Evolutionary conservation across 2,888 invertebrate genomes (phyloP).

Genomic region (Seladonia tumulorum): DNA sequence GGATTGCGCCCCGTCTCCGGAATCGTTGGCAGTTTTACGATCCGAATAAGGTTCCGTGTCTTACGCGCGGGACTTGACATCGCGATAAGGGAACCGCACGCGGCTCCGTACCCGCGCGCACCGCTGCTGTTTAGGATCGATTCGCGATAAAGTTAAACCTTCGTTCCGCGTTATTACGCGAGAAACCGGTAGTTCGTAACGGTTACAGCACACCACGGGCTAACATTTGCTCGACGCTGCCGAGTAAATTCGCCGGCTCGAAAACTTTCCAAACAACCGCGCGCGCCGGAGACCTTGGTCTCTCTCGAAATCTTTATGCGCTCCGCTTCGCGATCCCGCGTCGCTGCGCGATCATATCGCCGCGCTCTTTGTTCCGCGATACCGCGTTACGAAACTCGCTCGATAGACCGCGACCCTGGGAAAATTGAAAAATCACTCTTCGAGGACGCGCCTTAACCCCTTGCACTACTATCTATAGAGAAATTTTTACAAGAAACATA

Average conservation of each 20-base stretch:
- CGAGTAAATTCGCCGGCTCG: slow-evolving; percentile 19
- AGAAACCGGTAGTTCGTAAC: slow-evolving; percentile 58
- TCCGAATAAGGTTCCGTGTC: slow-evolving; percentile 6
- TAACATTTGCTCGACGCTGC: slow-evolving; percentile 15
- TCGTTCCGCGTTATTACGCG: slow-evolving; percentile 56
- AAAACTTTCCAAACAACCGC: slow-evolving; percentile 15
- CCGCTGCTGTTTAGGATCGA: slow-evolving; percentile 29
- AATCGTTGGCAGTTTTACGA: not conserved
- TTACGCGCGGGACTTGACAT: not conserved
- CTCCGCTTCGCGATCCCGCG: not conserved
- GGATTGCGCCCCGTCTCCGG: not conserved
- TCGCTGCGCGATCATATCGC: not conserved
- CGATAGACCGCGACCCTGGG: not conserved
- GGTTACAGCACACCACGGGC: slow-evolving; percentile 34
- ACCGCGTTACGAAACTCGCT: not conserved
- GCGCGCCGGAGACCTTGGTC: not conserved
- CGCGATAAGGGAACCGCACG: slow-evolving; percentile 23
- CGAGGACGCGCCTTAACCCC: not conserved
- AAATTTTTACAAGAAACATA: too few relatives aligned
- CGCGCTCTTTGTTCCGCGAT: not conserved
- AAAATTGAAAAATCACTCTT: not conserved
- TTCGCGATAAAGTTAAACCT: slow-evolving; percentile 48
- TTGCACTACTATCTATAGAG: too few relatives aligned
- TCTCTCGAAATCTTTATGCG: not conserved
- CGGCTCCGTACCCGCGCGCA: not conserved